Conservation (phyloP, 2,113 vertebrate genomes). For the Steatornis caripensis region DNA sequence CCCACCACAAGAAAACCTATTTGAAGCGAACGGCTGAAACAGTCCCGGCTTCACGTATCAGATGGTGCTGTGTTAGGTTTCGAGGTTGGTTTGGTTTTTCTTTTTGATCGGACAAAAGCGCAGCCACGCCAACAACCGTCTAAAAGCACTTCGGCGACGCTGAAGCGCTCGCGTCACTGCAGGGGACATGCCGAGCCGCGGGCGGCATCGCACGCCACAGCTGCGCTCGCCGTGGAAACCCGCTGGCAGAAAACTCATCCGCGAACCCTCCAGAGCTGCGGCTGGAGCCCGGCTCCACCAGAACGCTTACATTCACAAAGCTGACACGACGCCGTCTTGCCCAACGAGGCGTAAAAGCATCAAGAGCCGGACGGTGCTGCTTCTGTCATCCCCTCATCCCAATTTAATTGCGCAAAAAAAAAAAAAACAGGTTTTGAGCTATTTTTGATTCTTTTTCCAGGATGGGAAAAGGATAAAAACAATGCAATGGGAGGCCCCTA, state of each 20-base stretch:
- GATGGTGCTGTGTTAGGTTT: background rate
- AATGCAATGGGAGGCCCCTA: background rate
- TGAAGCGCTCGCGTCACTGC: background rate
- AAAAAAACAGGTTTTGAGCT: constrained; percentile 28
- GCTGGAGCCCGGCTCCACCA: background rate
- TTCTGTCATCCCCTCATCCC: background rate
- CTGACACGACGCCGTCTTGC: background rate
- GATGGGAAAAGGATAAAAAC: constrained; percentile 28
- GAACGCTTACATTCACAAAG: background rate
- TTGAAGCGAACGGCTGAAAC: background rate
- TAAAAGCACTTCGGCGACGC: background rate
- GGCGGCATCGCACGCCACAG: background rate
- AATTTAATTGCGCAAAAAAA: constrained; percentile 55
- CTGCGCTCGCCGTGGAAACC: background rate
- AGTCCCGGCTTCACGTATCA: background rate
- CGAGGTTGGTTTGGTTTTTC: background rate
- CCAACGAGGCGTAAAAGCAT: background rate
- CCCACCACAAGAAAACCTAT: background rate
- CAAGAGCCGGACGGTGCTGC: background rate
- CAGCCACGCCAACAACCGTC: background rate
- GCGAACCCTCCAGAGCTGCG: accelerated
- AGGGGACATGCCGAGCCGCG: background rate
- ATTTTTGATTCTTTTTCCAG: constrained; percentile 22
- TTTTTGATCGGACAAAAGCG: background rate
- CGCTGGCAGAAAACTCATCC: background rate